A percentile compares a stretch with the other conserved stretches of the same genome.
These are phyloP conservation scores for Brachirus orientalis DNA, from an alignment of 2,113 vertebrate genomes.

Conservation along the genomic window DNA sequence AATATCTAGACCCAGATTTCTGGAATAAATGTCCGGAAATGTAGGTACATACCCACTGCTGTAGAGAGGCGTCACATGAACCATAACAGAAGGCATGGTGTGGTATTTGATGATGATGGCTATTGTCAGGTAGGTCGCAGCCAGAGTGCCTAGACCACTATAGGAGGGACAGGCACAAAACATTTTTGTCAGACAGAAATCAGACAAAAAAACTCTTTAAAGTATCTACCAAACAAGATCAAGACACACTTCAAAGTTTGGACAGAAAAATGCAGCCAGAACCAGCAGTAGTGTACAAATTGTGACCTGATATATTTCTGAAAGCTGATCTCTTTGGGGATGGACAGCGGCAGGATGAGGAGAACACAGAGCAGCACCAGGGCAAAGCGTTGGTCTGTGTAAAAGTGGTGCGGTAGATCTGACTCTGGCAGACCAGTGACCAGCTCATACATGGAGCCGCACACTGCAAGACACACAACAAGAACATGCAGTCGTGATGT, in stretches of 20 bases:
- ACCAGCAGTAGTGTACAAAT: too few species aligned
- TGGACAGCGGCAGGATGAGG: conserved; percentile 82
- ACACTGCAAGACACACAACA: conserved; percentile 79
- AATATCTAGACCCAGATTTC: too few species aligned
- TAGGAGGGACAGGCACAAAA: conserved; percentile 18
- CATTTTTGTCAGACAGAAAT: conserved; percentile 1
- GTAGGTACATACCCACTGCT: conserved; percentile 75
- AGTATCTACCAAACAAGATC: background rate
- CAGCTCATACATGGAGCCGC: conserved; percentile 82
- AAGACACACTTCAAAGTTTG: too few species aligned
- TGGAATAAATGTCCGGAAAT: too few species aligned
- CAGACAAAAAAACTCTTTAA: background rate
- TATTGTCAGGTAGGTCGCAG: conserved; percentile 86
- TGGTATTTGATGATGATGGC: conserved; percentile 87
- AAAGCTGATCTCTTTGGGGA: conserved; percentile 81
- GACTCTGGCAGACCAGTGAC: conserved; percentile 64
- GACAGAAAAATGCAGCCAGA: too few species aligned
- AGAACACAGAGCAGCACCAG: conserved; percentile 78
- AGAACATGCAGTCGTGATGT: background rate
- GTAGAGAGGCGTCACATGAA: conserved; percentile 38
- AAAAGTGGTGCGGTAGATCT: conserved; percentile 75
- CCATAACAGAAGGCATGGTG: conserved; percentile 60
- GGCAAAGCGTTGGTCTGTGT: conserved; percentile 78
- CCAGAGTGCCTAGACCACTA: conserved; percentile 88
- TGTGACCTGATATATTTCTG: conserved; percentile 85